Percentiles rank a stretch among this genome's conserved stretches.
Evolutionary conservation across 2,113 vertebrate genomes (phyloP).

Genomic region (Lepus americanus): DNA sequence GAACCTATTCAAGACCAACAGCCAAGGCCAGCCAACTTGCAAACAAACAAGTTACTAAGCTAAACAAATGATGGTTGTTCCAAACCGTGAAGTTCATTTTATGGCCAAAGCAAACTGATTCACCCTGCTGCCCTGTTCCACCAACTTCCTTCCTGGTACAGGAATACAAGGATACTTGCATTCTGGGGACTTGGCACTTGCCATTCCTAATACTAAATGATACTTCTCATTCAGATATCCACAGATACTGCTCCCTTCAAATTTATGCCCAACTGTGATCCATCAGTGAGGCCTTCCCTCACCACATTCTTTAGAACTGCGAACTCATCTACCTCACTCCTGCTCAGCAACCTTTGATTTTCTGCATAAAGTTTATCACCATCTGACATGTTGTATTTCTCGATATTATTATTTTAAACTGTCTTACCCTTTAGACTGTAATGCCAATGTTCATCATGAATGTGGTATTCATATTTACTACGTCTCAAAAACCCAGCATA

Average conservation of each 20-base stretch:
- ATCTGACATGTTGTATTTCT: neutral
- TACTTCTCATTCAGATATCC: neutral
- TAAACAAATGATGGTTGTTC: neutral
- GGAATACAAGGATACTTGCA: neutral
- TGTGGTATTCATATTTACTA: neutral
- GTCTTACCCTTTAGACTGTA: neutral
- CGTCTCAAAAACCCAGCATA: neutral
- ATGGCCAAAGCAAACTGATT: neutral
- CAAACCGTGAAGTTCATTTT: neutral
- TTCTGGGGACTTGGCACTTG: neutral
- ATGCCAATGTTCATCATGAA: neutral
- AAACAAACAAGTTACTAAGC: neutral
- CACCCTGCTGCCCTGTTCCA: fast-evolving
- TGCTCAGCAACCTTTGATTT: neutral
- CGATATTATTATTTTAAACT: neutral
- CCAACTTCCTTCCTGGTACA: neutral
- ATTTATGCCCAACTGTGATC: neutral
- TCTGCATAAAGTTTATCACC: neutral
- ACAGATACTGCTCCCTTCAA: neutral
- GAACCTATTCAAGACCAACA: neutral
- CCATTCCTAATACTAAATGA: neutral
- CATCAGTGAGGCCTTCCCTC: neutral
- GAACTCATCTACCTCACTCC: neutral
- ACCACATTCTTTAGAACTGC: neutral
- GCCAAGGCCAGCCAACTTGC: neutral